Conservation (phyloP, 2,888 invertebrate genomes). For the Callinectes sapidus region DNA sequence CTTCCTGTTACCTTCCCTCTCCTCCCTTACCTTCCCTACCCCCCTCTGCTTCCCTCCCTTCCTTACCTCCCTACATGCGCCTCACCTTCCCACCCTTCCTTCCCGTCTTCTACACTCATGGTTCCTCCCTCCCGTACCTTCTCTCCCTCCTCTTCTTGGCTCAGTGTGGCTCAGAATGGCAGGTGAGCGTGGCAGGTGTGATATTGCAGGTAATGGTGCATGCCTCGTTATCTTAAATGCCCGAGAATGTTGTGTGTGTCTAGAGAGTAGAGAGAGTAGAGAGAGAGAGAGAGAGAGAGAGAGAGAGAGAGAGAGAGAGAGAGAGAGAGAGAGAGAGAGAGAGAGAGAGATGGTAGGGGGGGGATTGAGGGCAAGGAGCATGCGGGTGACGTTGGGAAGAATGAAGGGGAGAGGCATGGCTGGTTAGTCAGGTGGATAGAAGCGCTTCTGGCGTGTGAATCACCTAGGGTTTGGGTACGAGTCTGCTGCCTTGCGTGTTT, state of each 20-base stretch:
- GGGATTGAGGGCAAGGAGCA: not conserved
- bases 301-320: conserved; percentile 28
- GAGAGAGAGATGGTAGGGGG: not conserved
- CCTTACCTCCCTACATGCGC: too few species aligned
- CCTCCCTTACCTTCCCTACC: not conserved
- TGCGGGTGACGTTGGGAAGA: not conserved
- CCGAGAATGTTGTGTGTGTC: not conserved
- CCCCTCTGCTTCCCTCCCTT: too few species aligned
- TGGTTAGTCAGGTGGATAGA: conserved; percentile 11
- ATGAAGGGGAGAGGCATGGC: not conserved
- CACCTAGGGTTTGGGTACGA: conserved; percentile 29
- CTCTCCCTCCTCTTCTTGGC: too few species aligned
- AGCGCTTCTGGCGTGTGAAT: conserved; percentile 16
- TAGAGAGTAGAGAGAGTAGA: not conserved
- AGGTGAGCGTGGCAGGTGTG: not conserved
- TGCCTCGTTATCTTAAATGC: conserved; percentile 17
- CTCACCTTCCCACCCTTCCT: too few species aligned
- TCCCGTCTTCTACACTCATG: too few species aligned
- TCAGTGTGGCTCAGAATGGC: too few species aligned
- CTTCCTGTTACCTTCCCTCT: not conserved
- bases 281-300: conserved; percentile 36
- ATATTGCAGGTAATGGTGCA: not conserved
- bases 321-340: conserved; percentile 23
- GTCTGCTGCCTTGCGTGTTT: not conserved
- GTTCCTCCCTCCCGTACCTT: too few species aligned